Conservation (phyloP, 1,140 invertebrate species). For the Colletes latitarsis region DNA sequence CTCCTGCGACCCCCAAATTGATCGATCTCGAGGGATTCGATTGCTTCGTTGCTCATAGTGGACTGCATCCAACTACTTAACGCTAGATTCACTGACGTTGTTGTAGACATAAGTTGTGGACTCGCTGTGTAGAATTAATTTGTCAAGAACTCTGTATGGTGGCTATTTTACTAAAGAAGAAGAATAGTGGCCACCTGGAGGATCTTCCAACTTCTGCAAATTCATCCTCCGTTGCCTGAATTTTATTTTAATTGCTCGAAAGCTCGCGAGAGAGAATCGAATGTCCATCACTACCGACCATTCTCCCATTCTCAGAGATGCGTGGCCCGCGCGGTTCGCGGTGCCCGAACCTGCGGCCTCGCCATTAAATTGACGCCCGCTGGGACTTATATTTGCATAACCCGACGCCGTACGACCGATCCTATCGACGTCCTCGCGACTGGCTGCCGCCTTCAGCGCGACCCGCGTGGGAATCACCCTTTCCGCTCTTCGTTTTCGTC, state of each 20-base stretch:
- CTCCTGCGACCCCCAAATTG: too few species aligned
- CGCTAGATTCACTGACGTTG: too few species aligned
- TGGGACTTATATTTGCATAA: constrained; percentile 78
- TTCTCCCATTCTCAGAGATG: constrained; percentile 35
- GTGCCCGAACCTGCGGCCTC: constrained; percentile 49
- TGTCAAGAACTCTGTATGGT: too few species aligned
- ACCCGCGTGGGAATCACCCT: constrained; percentile 46
- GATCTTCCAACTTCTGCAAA: too few species aligned
- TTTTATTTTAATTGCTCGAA: neutral
- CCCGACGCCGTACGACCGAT: constrained; percentile 63
- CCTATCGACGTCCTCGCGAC: constrained; percentile 67
- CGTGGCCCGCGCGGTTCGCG: constrained; percentile 46
- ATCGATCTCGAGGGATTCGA: neutral
- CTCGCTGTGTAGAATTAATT: too few species aligned
- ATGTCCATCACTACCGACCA: constrained; percentile 42
- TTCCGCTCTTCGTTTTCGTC: too few species aligned
- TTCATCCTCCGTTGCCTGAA: too few species aligned
- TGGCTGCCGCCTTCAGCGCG: constrained; percentile 10
- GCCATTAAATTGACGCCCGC: constrained; percentile 78
- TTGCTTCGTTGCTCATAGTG: too few species aligned
- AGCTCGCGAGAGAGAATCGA: neutral
- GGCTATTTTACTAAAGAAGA: too few species aligned
- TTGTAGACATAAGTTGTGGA: too few species aligned
- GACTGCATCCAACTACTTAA: too few species aligned
- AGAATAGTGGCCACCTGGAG: too few species aligned